Percentiles rank a stretch among this genome's conserved stretches.
Evolutionary conservation across 1,140 invertebrate genomes (phyloP).

Genomic region (Heliconius melpomene): DNA sequence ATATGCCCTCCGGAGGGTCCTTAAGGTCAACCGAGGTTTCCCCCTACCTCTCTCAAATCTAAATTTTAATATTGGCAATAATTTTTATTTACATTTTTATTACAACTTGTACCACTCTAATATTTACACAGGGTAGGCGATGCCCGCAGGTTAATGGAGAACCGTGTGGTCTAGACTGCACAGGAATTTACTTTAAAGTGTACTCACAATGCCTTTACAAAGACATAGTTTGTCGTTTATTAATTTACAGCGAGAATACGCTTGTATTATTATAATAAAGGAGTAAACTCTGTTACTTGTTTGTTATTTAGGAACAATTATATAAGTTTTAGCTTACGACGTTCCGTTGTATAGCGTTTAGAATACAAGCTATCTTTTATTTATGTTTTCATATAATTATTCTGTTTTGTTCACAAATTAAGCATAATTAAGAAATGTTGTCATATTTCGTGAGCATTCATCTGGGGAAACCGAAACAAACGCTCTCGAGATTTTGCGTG

Average conservation of each 20-base stretch:
- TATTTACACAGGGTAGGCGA: slow-evolving; percentile 52
- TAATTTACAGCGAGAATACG: slow-evolving; percentile 4
- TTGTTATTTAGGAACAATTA: not conserved
- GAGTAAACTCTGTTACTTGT: not conserved
- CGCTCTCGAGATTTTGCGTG: too few relatives aligned
- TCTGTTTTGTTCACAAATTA: too few relatives aligned
- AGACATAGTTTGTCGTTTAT: slow-evolving; percentile 10
- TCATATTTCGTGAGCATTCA: too few relatives aligned
- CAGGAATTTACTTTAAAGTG: slow-evolving; percentile 12
- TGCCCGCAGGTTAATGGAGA: slow-evolving; percentile 56
- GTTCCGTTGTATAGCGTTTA: not conserved
- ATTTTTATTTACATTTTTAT: not conserved
- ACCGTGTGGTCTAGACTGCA: slow-evolving; percentile 48
- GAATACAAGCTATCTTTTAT: too few relatives aligned
- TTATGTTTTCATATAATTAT: too few relatives aligned
- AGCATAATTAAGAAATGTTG: too few relatives aligned
- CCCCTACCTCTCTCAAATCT: too few relatives aligned
- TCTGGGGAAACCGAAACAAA: too few relatives aligned
- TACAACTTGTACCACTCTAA: slow-evolving; percentile 38
- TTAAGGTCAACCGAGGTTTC: too few relatives aligned
- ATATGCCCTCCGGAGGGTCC: too few relatives aligned
- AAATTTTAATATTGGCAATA: too few relatives aligned
- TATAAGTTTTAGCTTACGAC: not conserved
- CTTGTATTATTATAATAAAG: slow-evolving; percentile 2
- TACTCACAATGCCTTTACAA: slow-evolving; percentile 19